Evolutionary conservation across 2,888 invertebrate species (phyloP).

Genomic region (Epinotia demarniana): DNA sequence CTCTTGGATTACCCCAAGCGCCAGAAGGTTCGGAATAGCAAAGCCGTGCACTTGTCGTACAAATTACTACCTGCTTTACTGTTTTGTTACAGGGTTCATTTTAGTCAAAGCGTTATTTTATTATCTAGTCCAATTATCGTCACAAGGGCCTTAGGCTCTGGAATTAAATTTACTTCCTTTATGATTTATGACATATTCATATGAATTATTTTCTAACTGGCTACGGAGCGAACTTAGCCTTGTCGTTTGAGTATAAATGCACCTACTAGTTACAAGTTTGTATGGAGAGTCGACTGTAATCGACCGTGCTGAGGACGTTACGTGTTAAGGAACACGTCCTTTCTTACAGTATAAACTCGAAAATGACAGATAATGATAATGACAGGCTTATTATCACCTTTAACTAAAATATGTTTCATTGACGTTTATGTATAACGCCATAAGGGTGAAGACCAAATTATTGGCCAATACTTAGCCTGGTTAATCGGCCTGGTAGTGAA

Average conservation of each 20-base stretch:
- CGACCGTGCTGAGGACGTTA: too few relatives aligned
- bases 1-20: conserved; percentile 32
- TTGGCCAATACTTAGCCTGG: too few relatives aligned
- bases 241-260: neutral
- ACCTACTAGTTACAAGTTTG: too few relatives aligned
- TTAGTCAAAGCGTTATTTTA: neutral
- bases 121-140: conserved; percentile 8
- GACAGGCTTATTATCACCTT: neutral
- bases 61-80: conserved; percentile 13
- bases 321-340: neutral
- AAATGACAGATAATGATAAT: neutral
- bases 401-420: neutral
- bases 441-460: too few relatives aligned
- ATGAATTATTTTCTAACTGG: conserved; percentile 8
- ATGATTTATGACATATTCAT: conserved; percentile 31
- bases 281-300: too few relatives aligned
- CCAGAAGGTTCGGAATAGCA: conserved; percentile 13
- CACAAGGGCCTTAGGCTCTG: neutral
- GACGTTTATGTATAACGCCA: neutral
- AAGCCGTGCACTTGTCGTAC: neutral
- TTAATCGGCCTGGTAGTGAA: too few relatives aligned
- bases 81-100: neutral
- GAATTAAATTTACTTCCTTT: conserved; percentile 26
- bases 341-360: neutral
- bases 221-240: neutral